Percentiles rank a stretch among this genome's conserved stretches.
These are phyloP conservation scores for Chaetophractus vellerosus DNA, from an alignment of 2,797 vertebrate genomes.

Conservation along the genomic window DNA sequence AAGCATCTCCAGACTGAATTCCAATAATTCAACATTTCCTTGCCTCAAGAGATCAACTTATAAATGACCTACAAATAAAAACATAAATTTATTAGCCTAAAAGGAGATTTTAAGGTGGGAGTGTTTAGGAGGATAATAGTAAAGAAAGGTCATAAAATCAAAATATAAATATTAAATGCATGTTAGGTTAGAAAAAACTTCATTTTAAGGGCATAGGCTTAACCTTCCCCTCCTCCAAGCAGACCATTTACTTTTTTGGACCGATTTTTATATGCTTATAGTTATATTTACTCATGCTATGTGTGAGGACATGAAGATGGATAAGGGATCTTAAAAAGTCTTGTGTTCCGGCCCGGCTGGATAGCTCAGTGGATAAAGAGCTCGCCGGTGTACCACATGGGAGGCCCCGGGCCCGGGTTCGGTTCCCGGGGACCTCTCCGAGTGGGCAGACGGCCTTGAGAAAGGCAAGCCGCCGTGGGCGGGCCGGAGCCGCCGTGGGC, in stretches of 20 bases:
- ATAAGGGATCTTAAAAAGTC: not conserved
- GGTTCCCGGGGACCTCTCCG: too few relatives aligned
- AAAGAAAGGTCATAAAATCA: not conserved
- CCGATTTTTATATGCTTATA: not conserved
- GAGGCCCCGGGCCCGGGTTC: too few relatives aligned
- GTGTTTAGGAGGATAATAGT: not conserved
- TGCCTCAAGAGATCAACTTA: constrained; percentile 12
- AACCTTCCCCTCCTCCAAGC: not conserved
- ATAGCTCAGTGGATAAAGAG: too few relatives aligned
- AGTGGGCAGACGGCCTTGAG: too few relatives aligned
- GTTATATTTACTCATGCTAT: not conserved
- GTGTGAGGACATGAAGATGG: not conserved
- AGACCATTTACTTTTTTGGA: not conserved
- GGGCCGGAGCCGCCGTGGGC: too few relatives aligned
- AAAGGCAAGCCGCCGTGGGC: too few relatives aligned
- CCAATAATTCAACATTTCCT: constrained; percentile 47
- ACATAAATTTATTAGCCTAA: constrained; percentile 39
- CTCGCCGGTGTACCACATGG: too few relatives aligned
- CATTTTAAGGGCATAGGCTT: not conserved
- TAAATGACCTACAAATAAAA: constrained; percentile 13
- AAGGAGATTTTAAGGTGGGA: constrained; percentile 26
- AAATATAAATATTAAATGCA: not conserved
- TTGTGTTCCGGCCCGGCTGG: too few relatives aligned
- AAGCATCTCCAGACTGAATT: constrained; percentile 67
- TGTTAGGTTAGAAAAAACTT: not conserved